phyloP scores from a whole-genome alignment of 2,888 invertebrate species.

The Pachliopta kotzebuea region DNA sequence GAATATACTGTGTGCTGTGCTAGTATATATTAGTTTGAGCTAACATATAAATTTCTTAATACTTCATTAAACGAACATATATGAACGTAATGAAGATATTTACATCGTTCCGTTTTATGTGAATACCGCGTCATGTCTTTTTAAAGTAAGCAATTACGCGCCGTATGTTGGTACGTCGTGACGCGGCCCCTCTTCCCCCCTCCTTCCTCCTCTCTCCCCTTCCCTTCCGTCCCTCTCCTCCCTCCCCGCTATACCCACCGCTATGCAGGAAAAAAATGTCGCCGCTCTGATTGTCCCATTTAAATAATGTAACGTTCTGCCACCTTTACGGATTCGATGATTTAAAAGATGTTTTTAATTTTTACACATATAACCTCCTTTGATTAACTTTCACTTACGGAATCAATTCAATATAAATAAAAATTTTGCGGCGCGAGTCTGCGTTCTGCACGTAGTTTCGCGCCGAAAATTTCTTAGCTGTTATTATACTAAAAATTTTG shows the following conservation, averaged over 20 bases:
- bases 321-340: slow-evolving; percentile 23
- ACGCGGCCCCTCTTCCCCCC: slow-evolving; percentile 6
- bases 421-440: too few relatives aligned
- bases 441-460: too few relatives aligned
- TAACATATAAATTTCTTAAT: too few relatives aligned
- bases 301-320: slow-evolving; percentile 35
- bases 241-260: slow-evolving; percentile 22
- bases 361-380: neutral
- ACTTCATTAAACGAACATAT: slow-evolving; percentile 1
- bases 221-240: too few relatives aligned
- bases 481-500: too few relatives aligned
- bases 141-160: slow-evolving; percentile 32
- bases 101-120: slow-evolving; percentile 5
- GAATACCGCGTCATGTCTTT: slow-evolving; percentile 14
- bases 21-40: too few relatives aligned
- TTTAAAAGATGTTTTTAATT: neutral
- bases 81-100: slow-evolving; percentile 12
- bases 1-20: too few relatives aligned
- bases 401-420: too few relatives aligned
- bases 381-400: too few relatives aligned
- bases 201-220: too few relatives aligned
- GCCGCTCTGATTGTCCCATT: slow-evolving; percentile 40
- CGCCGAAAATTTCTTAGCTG: too few relatives aligned
- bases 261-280: slow-evolving; percentile 39
- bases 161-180: slow-evolving; percentile 35